Evolutionary conservation across 2,113 vertebrate species (phyloP), one percentile per base, ranked within the genome.

Genomic region (Sylvietta virens): DNA sequence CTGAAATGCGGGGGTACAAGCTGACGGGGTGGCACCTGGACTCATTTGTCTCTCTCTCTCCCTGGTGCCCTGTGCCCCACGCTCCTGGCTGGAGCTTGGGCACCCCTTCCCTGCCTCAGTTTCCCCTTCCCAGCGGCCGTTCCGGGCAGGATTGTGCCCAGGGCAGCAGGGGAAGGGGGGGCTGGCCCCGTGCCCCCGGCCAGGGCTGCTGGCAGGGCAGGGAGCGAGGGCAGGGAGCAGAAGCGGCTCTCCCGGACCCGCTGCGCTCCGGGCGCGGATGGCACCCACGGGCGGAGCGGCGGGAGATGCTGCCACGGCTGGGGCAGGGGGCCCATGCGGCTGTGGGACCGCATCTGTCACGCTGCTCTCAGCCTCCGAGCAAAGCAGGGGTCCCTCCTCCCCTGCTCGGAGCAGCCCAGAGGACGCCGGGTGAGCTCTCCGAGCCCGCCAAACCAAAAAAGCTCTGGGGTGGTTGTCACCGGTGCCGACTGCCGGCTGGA

Each of bases 401-500:
- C 30, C 77, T 4, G 39, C 72, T 37, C 67, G 1, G 28, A 71
- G 71, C 56, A 66, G 86, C 86, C 28, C 82, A 7, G 60, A 21
- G 74, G n/a, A 27, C 78, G 1, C 16, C 0, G 47, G 23, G 4
- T 2, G 50, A 27, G 30, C 40, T 56, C 26, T 10, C 39, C 2
- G 4, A 57, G 10, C 51, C 31, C 67, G 5, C 24, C 2, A 2
- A 12, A 1, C 3, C 1, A 0, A 14, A 76, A 44, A 39, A 20
- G 1, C 26, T 16, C 39, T 0, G 0, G 35, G 27, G 7, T 7
- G 12, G 10, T 5, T 37, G 35, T 27, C 31, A 5, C 9, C n/a
- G 0, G 15, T 1, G 31, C 33, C 13, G 0, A 0, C 8, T 4
- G 1, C 2, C 1, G 1, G 30, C 0, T 3, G 22, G 7, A 37